phyloP scores from a whole-genome alignment of 2,888 invertebrate genomes.

The Luperina testacea region DNA sequence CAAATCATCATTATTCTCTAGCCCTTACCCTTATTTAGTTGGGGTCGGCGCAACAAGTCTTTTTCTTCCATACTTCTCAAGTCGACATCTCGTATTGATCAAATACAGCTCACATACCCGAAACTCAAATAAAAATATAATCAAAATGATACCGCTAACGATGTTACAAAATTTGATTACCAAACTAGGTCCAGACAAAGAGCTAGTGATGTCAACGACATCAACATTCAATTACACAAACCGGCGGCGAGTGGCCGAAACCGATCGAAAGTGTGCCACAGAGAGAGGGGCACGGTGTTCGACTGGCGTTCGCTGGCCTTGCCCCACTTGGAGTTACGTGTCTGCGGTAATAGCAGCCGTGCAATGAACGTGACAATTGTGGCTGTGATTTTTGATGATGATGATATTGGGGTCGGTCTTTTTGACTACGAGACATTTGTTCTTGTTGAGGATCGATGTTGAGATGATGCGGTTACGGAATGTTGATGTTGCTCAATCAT shows the following conservation, averaged over 20 bases:
- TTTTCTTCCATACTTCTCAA: background rate
- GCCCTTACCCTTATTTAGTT: background rate
- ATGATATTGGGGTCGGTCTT: constrained; percentile 7
- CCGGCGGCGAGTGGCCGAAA: constrained; percentile 68
- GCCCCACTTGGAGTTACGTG: constrained; percentile 74
- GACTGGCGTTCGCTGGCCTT: constrained; percentile 79
- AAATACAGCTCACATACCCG: background rate
- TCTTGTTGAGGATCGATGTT: constrained; percentile 9
- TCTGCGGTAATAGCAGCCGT: constrained; percentile 57
- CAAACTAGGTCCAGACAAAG: constrained; percentile 67
- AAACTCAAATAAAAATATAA: constrained; percentile 25
- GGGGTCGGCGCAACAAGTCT: background rate
- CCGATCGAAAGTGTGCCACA: constrained; percentile 82
- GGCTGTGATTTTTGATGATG: constrained; percentile 40
- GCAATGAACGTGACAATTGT: constrained; percentile 61
- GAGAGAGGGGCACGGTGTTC: constrained; percentile 75
- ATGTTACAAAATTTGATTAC: constrained; percentile 66
- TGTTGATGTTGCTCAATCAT: constrained; percentile 16
- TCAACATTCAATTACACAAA: constrained; percentile 73
- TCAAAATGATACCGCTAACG: constrained; percentile 45
- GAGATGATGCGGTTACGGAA: constrained; percentile 19
- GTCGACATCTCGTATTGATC: background rate
- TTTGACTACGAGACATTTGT: background rate
- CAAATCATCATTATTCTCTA: background rate
- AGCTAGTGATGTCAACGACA: constrained; percentile 69